These are phyloP conservation scores for Pelvicachromis taeniatus DNA, from an alignment of 2,113 vertebrate genomes.

Conservation along the genomic window DNA sequence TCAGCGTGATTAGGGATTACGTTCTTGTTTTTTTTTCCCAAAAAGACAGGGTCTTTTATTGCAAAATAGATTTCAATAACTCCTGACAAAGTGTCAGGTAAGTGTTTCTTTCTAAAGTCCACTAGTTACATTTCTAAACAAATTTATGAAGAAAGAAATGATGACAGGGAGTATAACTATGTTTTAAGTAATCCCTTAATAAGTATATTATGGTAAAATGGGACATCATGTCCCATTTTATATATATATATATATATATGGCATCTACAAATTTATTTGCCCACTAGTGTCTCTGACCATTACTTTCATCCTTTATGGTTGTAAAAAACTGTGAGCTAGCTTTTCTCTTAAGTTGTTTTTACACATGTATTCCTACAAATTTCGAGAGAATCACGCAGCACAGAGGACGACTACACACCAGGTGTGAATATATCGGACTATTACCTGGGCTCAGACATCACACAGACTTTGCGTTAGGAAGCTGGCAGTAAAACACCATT, in stretches of 20 bases:
- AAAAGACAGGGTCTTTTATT: background rate
- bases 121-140: too few relatives aligned
- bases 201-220: background rate
- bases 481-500: background rate
- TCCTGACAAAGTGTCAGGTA: background rate
- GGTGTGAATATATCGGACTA: background rate
- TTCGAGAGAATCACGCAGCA: background rate
- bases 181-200: background rate
- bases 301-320: background rate
- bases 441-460: background rate
- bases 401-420: background rate
- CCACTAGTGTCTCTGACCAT: background rate
- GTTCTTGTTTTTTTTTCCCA: background rate
- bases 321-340: background rate
- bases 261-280: background rate
- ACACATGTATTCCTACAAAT: background rate
- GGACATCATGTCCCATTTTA: too few relatives aligned
- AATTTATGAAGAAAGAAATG: too few relatives aligned
- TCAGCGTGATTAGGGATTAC: background rate
- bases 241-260: background rate
- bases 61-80: background rate
- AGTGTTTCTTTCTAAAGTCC: background rate
- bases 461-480: background rate
- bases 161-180: background rate
- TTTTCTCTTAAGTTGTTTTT: background rate